Base-by-base conservation (phyloP, 2,888 invertebrate genomes). In the Tetanocera ferruginea region DNA sequence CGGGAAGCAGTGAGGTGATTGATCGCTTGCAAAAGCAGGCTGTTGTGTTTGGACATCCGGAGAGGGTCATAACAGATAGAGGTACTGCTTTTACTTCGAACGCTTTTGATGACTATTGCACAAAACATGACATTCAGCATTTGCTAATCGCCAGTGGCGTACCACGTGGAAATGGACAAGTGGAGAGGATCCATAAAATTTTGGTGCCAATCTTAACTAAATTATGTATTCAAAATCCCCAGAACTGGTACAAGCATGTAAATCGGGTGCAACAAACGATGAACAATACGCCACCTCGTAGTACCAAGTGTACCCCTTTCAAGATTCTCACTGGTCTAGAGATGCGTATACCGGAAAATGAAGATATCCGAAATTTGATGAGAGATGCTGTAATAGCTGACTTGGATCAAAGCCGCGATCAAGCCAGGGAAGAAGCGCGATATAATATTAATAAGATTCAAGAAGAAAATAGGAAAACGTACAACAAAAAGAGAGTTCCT, bases 11-110 rank as follows among this genome's bases (percentile, higher is more conserved):
- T 28, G 88, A 89, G 55, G 85, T 85, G 0, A 5, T 89, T 14
- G 76, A 83, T 1, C 85, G 85, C 77, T 57, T 88, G 1, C 76
- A 69, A 5, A 71, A 81, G 4, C 87, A 87, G 31, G 83, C 86
- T 70, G 79, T 82, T 31, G 81, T 70, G 23, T 76, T 81, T 25
- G 79, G 79, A 78, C 78, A 78, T 52, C 81, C 78, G 9, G 14
- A 11, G 4, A 62, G 78, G 43, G 60, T 81, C 0, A 73, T 81
- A n/a, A 78, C 81, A 11, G 79, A 80, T 25, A 66, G 76, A 17
- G 80, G 80, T 25, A 43, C 76, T 0, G 80, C 79, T 0, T 82
- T 82, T 19, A 80, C 79, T 1, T 78, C 80, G 8, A 55, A 60
- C 9, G 84, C 75, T 0, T 88, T 86, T 64, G 81, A 80, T 0